These are phyloP conservation scores for Drosophila elegans DNA, from an alignment of 1,140 invertebrate species.

Conservation along the genomic window DNA sequence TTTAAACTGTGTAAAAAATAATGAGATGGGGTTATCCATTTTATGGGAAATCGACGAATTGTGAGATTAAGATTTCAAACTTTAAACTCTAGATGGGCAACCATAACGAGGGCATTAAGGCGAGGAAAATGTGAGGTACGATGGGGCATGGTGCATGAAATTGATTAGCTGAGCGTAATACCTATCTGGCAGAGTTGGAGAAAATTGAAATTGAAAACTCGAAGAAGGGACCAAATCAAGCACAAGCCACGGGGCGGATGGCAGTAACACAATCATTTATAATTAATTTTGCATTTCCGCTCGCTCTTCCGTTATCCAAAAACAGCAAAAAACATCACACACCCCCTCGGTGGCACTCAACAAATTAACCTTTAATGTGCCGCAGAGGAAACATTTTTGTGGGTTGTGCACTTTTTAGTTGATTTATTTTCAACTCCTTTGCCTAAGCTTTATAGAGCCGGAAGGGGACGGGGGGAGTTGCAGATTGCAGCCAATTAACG, in stretches of 20 bases:
- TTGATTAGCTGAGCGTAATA: constrained; percentile 12
- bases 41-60: neutral
- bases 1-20: neutral
- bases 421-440: constrained; percentile 34
- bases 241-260: neutral
- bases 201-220: neutral
- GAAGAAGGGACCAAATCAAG: neutral
- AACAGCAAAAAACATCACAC: neutral
- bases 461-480: neutral
- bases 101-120: constrained; percentile 20
- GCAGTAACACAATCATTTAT: constrained; percentile 25
- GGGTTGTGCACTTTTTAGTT: constrained; percentile 41
- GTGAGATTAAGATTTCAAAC: constrained; percentile 1
- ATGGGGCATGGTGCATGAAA: constrained; percentile 14
- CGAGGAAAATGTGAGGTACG: neutral
- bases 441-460: neutral
- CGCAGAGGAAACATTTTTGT: constrained; percentile 46
- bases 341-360: constrained; percentile 11
- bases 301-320: neutral
- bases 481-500: constrained; percentile 58
- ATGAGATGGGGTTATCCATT: no score
- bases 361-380: constrained; percentile 48
- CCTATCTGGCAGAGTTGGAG: neutral
- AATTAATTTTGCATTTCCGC: constrained; percentile 30
- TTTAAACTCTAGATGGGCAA: neutral